phyloP scores from a whole-genome alignment of 2,797 vertebrate species.

The Chromobotia macracanthus region DNA sequence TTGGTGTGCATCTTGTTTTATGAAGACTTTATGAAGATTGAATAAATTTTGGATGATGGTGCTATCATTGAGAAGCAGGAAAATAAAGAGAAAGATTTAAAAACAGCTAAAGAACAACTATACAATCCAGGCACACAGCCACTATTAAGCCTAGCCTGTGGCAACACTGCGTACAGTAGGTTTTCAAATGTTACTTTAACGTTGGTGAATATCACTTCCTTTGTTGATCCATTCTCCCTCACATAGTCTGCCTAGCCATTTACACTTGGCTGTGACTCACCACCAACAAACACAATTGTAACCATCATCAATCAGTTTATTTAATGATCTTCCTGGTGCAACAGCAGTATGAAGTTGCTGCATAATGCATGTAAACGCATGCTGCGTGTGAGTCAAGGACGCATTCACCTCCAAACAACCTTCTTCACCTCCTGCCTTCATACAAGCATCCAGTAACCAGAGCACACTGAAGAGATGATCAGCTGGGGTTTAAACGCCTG shows the following conservation, averaged over 20 bases:
- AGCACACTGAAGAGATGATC: conserved; percentile 14
- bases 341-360: background rate
- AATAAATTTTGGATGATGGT: background rate
- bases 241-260: background rate
- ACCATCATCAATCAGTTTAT: background rate
- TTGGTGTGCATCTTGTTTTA: too few species aligned
- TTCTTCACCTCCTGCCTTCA: background rate
- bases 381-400: conserved; percentile 6
- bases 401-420: conserved; percentile 27
- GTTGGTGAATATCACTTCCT: conserved; percentile 21
- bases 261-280: background rate
- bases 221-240: background rate
- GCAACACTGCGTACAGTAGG: background rate
- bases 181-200: conserved; percentile 11
- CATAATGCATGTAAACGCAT: background rate
- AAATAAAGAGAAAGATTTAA: background rate
- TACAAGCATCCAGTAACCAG: conserved; percentile 14
- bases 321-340: conserved; percentile 9
- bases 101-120: background rate
- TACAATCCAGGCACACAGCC: background rate
- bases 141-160: conserved; percentile 22
- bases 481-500: conserved; percentile 25
- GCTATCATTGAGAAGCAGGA: background rate
- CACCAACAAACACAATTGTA: background rate
- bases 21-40: background rate